Evolutionary conservation across 2,113 vertebrate species (phyloP), one percentile per base, ranked within the genome.

Genomic region (Gasterosteus aculeatus): DNA sequence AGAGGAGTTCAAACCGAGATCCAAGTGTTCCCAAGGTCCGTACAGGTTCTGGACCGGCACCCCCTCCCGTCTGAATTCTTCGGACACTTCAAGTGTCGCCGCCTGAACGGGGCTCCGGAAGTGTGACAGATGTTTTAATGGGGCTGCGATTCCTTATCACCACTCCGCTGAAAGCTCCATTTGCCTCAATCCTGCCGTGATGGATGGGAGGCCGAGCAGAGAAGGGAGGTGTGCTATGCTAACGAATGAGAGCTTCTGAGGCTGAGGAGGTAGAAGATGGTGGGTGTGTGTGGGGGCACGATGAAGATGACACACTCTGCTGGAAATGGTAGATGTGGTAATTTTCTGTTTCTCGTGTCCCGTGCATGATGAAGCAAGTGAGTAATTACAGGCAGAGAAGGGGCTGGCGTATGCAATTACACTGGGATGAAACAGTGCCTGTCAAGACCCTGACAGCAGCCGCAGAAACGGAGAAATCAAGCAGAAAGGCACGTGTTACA

Each of bases 101-200:
- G 0, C 14, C 77, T 64, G 53, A 35, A 77, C 29, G 4, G 39
- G 49, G 58, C 75, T 79, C 62, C 39, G 60, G 71, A 79, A 84
- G 76, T 83, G 84, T 90, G 89, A 91, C 88, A 89, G 90, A 89
- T 90, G 80, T 90, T 88, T 88, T 78, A 84, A 87, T 81, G 86
- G 78, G 79, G 65, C 82, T 66, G 68, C 53, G 79, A 83, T 88
- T 88, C 79, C 88, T 92, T 92, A 91, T 92, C 87, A 88, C 82
- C 80, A 75, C 79, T 81, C 81, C 77, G 80, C 81, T 89, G 87
- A 87, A 88, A 87, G 89, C 85, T 91, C 87, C 79, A 87, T 90
- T 90, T 89, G 84, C 88, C 77, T 83, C 38, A 59, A 69, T 83
- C 79, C 49, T 22, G 19, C 81, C 0, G 42, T 90, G 88, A 92